Conservation (phyloP, 2,797 vertebrate species). For the Otolemur crassicaudatus region DNA sequence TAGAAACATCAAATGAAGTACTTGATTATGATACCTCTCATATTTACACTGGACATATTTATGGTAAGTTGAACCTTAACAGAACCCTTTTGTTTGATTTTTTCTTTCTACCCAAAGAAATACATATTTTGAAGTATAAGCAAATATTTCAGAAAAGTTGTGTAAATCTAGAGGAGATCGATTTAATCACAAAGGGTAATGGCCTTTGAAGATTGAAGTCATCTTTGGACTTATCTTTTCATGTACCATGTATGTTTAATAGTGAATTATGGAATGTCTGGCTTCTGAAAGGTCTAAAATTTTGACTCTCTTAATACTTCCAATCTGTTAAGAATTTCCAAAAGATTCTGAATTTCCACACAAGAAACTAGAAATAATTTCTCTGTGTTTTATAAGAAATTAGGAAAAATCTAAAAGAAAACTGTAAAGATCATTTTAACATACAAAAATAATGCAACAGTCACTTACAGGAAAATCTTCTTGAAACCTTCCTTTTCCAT, state of each 20-base stretch:
- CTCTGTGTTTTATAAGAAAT: slow-evolving; percentile 14
- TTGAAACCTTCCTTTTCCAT: not conserved
- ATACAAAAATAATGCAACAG: slow-evolving; percentile 28
- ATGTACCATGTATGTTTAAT: slow-evolving; percentile 39
- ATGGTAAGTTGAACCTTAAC: slow-evolving; percentile 90
- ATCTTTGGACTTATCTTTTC: not conserved
- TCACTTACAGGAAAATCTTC: slow-evolving; percentile 17
- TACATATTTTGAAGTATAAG: not conserved
- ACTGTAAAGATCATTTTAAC: slow-evolving; percentile 12
- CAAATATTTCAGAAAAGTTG: slow-evolving; percentile 56
- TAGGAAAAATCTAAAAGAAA: not conserved
- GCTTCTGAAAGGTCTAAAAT: slow-evolving; percentile 11
- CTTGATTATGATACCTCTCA: slow-evolving; percentile 94
- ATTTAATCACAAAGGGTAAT: not conserved
- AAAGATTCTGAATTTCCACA: slow-evolving; percentile 11
- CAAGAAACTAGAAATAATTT: slow-evolving; percentile 52
- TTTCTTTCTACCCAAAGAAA: slow-evolving; percentile 5
- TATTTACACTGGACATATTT: slow-evolving; percentile 97
- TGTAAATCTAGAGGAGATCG: not conserved
- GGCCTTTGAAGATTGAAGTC: slow-evolving; percentile 49
- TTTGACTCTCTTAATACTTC: not conserved
- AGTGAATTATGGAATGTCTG: not conserved
- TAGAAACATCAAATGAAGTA: slow-evolving; percentile 93
- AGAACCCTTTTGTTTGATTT: slow-evolving; percentile 4
- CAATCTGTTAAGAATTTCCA: not conserved